These are phyloP conservation scores for Nephrotoma appendiculata DNA, from an alignment of 2,888 invertebrate genomes.

Conservation along the genomic window DNA sequence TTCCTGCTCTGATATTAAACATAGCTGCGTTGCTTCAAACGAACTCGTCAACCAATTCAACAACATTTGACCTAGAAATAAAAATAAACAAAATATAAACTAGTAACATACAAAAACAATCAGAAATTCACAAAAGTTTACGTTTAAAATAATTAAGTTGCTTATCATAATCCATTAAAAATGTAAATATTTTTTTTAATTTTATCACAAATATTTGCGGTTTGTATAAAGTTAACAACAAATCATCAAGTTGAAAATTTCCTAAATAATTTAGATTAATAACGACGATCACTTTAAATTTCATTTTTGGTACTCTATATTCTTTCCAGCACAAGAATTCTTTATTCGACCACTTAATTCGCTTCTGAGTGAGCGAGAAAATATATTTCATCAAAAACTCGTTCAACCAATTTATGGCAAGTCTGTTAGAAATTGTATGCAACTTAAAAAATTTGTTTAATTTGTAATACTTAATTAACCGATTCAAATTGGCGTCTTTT, in stretches of 20 bases:
- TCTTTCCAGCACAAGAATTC: neutral
- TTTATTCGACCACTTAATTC: neutral
- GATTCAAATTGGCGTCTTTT: neutral
- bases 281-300: neutral
- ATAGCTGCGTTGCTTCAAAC: conserved; percentile 45
- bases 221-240: neutral
- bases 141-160: neutral
- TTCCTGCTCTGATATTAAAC: conserved; percentile 42
- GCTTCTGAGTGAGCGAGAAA: neutral
- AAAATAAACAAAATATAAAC: neutral
- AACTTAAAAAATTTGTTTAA: neutral
- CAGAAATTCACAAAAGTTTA: neutral
- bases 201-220: neutral
- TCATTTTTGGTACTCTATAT: neutral
- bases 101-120: neutral
- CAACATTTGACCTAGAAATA: conserved; percentile 67
- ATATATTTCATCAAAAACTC: neutral
- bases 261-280: neutral
- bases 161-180: neutral
- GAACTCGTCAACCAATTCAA: conserved; percentile 79
- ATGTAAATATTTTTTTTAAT: neutral
- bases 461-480: neutral
- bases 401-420: neutral
- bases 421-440: neutral
- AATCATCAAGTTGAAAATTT: neutral